phyloP scores from a whole-genome alignment of 2,113 vertebrate genomes.

The Mus pahari region DNA sequence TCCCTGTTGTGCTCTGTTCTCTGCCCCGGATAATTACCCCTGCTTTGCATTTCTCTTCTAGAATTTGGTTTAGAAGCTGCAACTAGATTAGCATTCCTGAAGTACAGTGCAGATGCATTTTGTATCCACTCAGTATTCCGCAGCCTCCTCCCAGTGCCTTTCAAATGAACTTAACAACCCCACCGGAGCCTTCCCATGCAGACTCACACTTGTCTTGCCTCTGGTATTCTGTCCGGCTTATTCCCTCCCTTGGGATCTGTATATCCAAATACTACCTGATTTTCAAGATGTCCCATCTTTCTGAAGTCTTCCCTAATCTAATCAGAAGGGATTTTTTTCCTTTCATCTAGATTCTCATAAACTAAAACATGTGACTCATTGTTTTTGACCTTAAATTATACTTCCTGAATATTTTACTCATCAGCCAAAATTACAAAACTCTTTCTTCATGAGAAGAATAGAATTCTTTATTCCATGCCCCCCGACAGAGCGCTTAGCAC shows the following conservation, averaged over 20 bases:
- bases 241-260: not conserved
- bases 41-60: not conserved
- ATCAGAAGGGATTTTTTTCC: not conserved
- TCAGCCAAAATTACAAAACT: not conserved
- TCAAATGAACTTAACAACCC: not conserved
- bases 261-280: not conserved
- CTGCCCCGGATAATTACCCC: not conserved
- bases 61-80: not conserved
- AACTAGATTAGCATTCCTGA: constrained; percentile 1
- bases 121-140: not conserved
- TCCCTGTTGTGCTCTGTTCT: not conserved
- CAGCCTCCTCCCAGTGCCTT: constrained; percentile 6
- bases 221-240: not conserved
- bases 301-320: not conserved
- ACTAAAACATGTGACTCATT: not conserved
- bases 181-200: not conserved
- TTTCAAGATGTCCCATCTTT: not conserved
- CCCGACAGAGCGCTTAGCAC: not conserved
- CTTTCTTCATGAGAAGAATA: not conserved
- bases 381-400: constrained; percentile 25
- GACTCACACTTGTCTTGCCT: not conserved
- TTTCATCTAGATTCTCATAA: not conserved
- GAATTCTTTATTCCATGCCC: not conserved
- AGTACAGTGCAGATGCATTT: not conserved
- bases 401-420: not conserved